A percentile compares a stretch with the other conserved stretches of the same genome.
These are phyloP conservation scores for Lindbergichthys nudifrons DNA, from an alignment of 2,797 vertebrate genomes.

Conservation along the genomic window DNA sequence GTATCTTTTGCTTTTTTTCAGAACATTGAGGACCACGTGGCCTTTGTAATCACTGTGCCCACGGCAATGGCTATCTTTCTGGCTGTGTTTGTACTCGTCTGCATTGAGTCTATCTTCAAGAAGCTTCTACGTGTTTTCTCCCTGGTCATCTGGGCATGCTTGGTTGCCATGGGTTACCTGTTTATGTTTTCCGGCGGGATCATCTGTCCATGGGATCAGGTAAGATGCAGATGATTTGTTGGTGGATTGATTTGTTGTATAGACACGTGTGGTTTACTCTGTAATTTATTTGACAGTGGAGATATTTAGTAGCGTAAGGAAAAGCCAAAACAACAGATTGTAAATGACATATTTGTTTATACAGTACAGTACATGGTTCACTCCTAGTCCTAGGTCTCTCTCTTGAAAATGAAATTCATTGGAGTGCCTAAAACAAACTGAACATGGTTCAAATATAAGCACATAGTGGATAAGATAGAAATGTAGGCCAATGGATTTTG, in stretches of 20 bases:
- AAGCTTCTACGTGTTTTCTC: constrained; percentile 95
- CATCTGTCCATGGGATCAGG: constrained; percentile 98
- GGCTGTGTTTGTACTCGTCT: constrained; percentile 96
- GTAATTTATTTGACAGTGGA: constrained; percentile 11
- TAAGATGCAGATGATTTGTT: constrained; percentile 73
- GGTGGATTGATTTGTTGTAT: constrained; percentile 6
- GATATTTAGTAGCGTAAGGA: neutral
- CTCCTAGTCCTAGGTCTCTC: neutral
- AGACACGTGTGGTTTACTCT: neutral
- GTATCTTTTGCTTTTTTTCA: constrained; percentile 67
- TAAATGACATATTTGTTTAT: neutral
- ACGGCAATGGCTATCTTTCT: constrained; percentile 98
- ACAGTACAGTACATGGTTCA: neutral
- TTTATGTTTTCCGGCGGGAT: constrained; percentile 98
- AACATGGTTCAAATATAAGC: neutral
- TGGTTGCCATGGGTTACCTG: constrained; percentile 97
- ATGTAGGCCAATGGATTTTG: constrained; percentile 18
- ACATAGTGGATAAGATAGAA: neutral
- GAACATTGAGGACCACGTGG: constrained; percentile 94
- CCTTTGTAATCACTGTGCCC: constrained; percentile 96
- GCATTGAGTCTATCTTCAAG: constrained; percentile 96
- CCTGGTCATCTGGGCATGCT: constrained; percentile 94
- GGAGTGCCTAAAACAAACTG: neutral
- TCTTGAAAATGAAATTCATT: neutral
- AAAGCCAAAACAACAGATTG: neutral